Base-by-base conservation (phyloP, 2,888 invertebrate genomes). In the Tetheella fluctuosa region DNA sequence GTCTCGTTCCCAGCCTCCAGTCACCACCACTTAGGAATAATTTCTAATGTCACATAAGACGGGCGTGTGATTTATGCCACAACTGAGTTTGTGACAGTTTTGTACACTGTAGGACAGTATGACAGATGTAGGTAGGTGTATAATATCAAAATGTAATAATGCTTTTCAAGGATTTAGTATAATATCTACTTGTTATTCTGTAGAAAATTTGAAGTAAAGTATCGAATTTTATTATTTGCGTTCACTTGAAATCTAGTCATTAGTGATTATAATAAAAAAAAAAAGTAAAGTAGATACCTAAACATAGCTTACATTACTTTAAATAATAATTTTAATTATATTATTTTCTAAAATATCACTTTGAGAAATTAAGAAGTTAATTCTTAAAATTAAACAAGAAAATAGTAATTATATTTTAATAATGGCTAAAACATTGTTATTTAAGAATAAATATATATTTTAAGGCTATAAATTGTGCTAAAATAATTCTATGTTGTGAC, bases 1-100 rank as follows among this genome's bases (percentile, higher is more conserved):
- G 55, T n/a, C 55, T 55, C 55, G 37, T 55, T 55, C 55, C 20
- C 34, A 13, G 48, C 20, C 20, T 55, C 55, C 34, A 34, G 55
- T 55, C 55, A 55, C 20, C 20, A 20, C 13, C 55, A 55, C 34
- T 34, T 34, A 34, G 34, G 20, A 34, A 55, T 55, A 20, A 55
- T 55, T 34, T 55, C 34, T 34, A 23, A 55, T 55, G 25, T n/a
- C 13, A 17, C 54, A 34, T 10, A 10, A 48, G 48, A 34, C 34
- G 55, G 30, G 20, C 55, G 34, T 17, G 54, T 34, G 55, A 55
- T 55, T 55, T 55, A 55, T 34, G 23, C 13, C 23, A 34, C 23
- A 20, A 20, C 17, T 48, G 20, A 10, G 20, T 48, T 48, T 48
- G 17, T 48, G 48, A 48, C 48, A 48, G 17, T 48, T 20, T 8